These are phyloP conservation scores for Cyclophora punctaria DNA, from an alignment of 2,888 invertebrate genomes.

Conservation along the genomic window DNA sequence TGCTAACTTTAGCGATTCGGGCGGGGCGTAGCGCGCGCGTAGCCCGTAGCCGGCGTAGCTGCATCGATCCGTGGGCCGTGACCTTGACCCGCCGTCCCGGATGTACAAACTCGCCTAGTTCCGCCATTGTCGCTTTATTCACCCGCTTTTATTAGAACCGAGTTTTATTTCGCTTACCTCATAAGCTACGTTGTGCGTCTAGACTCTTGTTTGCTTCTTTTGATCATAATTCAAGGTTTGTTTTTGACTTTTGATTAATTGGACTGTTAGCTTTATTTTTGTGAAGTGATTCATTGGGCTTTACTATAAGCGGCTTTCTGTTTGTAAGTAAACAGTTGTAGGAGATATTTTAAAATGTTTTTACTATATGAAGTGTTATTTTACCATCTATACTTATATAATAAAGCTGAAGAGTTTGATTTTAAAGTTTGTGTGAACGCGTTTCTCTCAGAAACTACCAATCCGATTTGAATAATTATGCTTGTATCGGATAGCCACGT, in stretches of 20 bases:
- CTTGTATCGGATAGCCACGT: too few species aligned
- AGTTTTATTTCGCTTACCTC: slow-evolving; percentile 43
- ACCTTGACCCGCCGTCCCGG: slow-evolving; percentile 79
- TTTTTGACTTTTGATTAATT: background rate
- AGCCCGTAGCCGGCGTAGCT: slow-evolving; percentile 63
- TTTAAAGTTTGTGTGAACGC: too few species aligned
- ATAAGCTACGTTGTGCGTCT: slow-evolving; percentile 30
- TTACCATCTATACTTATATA: too few species aligned
- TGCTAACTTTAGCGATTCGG: slow-evolving; percentile 25
- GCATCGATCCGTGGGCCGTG: slow-evolving; percentile 78
- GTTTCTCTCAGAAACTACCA: too few species aligned
- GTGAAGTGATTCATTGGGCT: background rate
- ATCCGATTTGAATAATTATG: too few species aligned
- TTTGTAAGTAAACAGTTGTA: too few species aligned
- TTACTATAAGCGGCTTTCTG: too few species aligned
- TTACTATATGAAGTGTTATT: too few species aligned
- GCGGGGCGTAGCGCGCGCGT: slow-evolving; percentile 28
- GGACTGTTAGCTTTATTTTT: background rate
- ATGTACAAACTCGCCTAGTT: slow-evolving; percentile 57
- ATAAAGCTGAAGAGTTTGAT: too few species aligned
- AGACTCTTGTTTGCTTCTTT: slow-evolving; percentile 24
- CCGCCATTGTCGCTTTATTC: slow-evolving; percentile 61
- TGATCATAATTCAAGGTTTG: slow-evolving; percentile 16
- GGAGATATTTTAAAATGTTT: too few species aligned
- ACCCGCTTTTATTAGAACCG: slow-evolving; percentile 57